These are phyloP conservation scores for Palythoa heliodiscus DNA, from an alignment of 92 coral and sea anemone species.

Conservation along the genomic window DNA sequence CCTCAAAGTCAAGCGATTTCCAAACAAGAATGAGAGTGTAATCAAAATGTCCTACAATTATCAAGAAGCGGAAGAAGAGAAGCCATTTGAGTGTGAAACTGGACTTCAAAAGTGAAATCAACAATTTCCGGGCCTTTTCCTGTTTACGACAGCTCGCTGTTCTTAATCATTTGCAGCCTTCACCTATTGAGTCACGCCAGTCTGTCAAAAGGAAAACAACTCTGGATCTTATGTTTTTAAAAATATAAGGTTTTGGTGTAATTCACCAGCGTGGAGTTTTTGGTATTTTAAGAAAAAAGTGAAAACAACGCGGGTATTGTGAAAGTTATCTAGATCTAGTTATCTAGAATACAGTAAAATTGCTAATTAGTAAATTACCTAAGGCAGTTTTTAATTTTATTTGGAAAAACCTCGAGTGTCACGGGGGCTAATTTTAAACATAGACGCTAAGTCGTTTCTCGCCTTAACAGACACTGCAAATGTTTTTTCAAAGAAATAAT, in stretches of 20 bases:
- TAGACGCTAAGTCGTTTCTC: not conserved
- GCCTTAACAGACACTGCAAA: not conserved
- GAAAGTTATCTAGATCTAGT: too few species aligned
- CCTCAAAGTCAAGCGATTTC: not conserved
- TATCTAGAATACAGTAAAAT: too few species aligned
- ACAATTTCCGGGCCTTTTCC: constrained; percentile 32
- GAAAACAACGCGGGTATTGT: not conserved
- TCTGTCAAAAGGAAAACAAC: not conserved
- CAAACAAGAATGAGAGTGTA: not conserved
- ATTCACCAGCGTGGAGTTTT: not conserved
- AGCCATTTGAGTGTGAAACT: constrained; percentile 15
- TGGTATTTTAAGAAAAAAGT: not conserved
- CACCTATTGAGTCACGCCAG: constrained; percentile 8
- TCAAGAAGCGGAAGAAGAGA: constrained; percentile 34
- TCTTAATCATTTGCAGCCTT: not conserved
- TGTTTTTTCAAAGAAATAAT: not conserved
- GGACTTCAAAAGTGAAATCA: not conserved
- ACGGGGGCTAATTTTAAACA: not conserved
- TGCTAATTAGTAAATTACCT: not conserved
- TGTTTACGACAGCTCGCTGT: not conserved
- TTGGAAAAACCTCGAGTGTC: not conserved
- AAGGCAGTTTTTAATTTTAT: not conserved
- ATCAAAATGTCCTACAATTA: not conserved
- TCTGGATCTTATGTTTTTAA: not conserved
- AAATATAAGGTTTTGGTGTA: not conserved